Conservation (phyloP, 2,888 invertebrate species). For the Mesodorylaimus sp. region DNA sequence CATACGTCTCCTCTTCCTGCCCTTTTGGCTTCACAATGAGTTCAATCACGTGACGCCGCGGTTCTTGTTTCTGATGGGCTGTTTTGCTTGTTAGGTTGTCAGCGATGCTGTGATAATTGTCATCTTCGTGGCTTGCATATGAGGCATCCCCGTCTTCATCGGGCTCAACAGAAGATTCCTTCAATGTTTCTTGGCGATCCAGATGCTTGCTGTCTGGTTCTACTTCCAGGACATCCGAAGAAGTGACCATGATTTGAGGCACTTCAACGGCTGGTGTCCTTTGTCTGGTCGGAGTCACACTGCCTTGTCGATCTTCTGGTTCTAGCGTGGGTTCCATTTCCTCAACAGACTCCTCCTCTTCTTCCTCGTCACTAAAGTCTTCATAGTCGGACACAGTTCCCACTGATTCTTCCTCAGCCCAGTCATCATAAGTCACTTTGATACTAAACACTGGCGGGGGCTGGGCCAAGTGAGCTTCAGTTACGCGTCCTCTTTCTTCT, state of each 20-base stretch:
- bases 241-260: not conserved
- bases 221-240: not conserved
- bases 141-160: not conserved
- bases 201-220: too few relatives aligned
- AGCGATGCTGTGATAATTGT: too few relatives aligned
- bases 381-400: conserved; percentile 6
- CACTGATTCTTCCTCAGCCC: conserved; percentile 5
- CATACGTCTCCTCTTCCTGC: too few relatives aligned
- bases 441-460: conserved; percentile 8
- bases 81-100: too few relatives aligned
- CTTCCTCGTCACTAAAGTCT: conserved; percentile 5
- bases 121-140: too few relatives aligned
- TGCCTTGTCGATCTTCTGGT: not conserved
- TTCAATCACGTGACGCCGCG: too few relatives aligned
- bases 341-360: not conserved
- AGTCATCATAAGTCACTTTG: not conserved
- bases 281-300: not conserved
- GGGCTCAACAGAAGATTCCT: not conserved
- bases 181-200: not conserved
- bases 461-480: conserved; percentile 1
- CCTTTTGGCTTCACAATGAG: too few relatives aligned
- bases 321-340: not conserved
- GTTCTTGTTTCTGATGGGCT: too few relatives aligned
- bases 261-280: not conserved
- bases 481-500: conserved; percentile 4